Evolutionary conservation across 2,113 vertebrate species (phyloP), one percentile per base, ranked within the genome.

Genomic region (Plestiodon gilberti): DNA sequence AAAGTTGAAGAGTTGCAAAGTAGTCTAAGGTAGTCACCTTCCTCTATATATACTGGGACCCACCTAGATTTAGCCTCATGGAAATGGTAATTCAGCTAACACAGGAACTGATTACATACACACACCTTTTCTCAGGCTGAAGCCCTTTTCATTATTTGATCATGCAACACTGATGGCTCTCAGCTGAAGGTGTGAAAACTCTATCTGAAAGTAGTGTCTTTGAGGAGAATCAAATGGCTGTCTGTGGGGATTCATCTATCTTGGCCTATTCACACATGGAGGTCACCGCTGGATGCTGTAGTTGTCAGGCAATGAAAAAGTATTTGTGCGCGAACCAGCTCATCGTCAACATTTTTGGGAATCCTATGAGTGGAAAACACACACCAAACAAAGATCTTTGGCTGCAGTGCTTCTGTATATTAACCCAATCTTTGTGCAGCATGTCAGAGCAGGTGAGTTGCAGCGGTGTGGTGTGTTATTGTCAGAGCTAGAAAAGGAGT

Each of bases 241-340:
- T 67, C 6, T 23, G 30, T 2, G 62, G 18, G 3, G 67, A 70
- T 30, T 61, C 61, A 1, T 48, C 82, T 2, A 9, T n/a, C 35
- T 13, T 38, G 1, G 55, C 55, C 17, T 14, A 57, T 57, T 57
- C 55, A 57, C 10, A 57, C 55, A 57, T 17, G 17, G 17, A 9
- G 55, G 17, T 57, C 55, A 57, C 55, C 13, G 17, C 55, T 57
- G 13, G 55, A 57, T 57, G 13, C 17, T 17, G 17, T 2, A 57
- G 55, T 13, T 15, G 55, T 14, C 1, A 57, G 0, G 61, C 13
- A 48, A 1, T 0, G 0, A 14, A 57, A 13, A 57, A 55, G 52
- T 55, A 13, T 6, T 8, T n/a, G n/a, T 57, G 55, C 13, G 55
- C 13, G 13, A 2, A 57, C 55, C 6, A 57, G 17, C 17, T 13